These are phyloP conservation scores for Mycalesis mineus DNA, from an alignment of 2,888 invertebrate genomes.

Conservation along the genomic window DNA sequence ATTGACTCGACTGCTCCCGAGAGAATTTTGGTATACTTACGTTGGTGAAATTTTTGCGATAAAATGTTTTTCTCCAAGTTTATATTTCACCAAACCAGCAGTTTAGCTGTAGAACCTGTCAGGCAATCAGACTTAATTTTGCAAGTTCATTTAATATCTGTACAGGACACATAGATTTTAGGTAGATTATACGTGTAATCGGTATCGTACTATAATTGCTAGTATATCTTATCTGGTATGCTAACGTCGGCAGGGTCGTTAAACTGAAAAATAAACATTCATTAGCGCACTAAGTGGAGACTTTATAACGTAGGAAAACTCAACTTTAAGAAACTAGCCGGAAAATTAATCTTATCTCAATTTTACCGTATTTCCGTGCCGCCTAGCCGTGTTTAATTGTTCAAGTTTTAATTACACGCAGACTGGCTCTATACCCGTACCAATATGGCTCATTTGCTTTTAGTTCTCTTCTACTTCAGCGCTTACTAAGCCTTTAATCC, in stretches of 20 bases:
- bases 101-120: too few relatives aligned
- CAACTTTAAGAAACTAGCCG: slow-evolving; percentile 50
- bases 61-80: too few relatives aligned
- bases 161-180: too few relatives aligned
- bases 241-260: not conserved
- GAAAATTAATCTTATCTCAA: slow-evolving; percentile 72
- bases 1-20: too few relatives aligned
- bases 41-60: too few relatives aligned
- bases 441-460: not conserved
- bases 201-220: too few relatives aligned
- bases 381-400: slow-evolving; percentile 57
- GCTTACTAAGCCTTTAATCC: not conserved
- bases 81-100: too few relatives aligned
- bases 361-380: slow-evolving; percentile 63
- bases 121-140: too few relatives aligned
- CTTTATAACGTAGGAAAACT: slow-evolving; percentile 39
- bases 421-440: not conserved
- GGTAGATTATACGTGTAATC: too few relatives aligned
- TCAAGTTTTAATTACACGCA: slow-evolving; percentile 61
- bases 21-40: too few relatives aligned
- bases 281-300: not conserved
- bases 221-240: too few relatives aligned
- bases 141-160: too few relatives aligned
- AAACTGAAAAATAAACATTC: not conserved
- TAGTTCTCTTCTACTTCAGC: not conserved